phyloP scores from a whole-genome alignment of 2,888 invertebrate species.

The Meliscaeva auricollis region DNA sequence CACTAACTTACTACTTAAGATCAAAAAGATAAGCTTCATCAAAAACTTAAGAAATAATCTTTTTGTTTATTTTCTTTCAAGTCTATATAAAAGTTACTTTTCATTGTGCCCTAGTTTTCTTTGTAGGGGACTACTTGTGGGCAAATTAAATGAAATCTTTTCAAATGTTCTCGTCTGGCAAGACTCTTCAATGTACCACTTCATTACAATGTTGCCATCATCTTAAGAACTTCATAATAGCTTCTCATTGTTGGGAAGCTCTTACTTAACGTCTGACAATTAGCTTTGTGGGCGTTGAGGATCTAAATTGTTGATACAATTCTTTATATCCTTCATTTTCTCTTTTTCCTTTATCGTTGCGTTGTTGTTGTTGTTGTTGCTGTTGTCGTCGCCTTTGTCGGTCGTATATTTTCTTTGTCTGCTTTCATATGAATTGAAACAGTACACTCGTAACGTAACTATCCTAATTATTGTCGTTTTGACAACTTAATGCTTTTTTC shows the following conservation, averaged over 20 bases:
- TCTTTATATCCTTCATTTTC: constrained; percentile 1
- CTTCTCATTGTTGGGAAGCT: constrained; percentile 28
- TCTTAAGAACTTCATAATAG: constrained; percentile 37
- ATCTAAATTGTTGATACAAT: constrained; percentile 33
- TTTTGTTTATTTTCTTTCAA: too few species aligned
- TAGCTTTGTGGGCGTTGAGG: constrained; percentile 37
- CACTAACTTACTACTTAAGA: too few species aligned
- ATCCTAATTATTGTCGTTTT: constrained; percentile 69
- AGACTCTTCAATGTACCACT: constrained; percentile 21
- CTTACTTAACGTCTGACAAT: constrained; percentile 35
- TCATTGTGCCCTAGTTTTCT: neutral
- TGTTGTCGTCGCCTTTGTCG: constrained; percentile 1
- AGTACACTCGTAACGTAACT: constrained; percentile 44
- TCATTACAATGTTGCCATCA: constrained; percentile 42
- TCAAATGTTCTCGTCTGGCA: constrained; percentile 26
- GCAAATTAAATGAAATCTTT: neutral
- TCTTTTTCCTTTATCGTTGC: neutral
- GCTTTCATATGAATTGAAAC: constrained; percentile 45
- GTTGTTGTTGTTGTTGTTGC: neutral
- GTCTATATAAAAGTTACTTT: neutral
- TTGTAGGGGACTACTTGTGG: neutral
- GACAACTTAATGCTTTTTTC: constrained; percentile 58
- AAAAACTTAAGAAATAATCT: too few species aligned
- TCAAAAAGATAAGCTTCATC: too few species aligned
- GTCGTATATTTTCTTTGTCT: constrained; percentile 28